Evolutionary conservation across 2,888 invertebrate species (phyloP).

Genomic region (Rhaphigaster nebulosa): DNA sequence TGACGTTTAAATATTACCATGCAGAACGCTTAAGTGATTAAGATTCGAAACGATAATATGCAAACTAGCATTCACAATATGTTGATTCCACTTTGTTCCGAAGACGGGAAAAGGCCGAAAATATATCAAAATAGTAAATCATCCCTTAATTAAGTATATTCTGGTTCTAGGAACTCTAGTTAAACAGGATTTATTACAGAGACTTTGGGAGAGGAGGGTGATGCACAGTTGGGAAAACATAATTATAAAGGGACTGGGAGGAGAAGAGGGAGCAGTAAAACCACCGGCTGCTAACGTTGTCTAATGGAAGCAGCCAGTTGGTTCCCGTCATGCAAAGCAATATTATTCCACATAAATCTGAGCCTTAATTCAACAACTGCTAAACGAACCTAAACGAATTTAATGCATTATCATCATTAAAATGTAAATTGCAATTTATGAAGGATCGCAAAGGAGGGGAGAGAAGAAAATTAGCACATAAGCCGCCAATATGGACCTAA

Average conservation of each 20-base stretch:
- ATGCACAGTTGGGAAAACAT: neutral
- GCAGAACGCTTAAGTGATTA: too few species aligned
- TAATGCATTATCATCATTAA: neutral
- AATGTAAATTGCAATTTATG: neutral
- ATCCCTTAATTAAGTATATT: neutral
- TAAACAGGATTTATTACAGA: neutral
- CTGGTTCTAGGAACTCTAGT: neutral
- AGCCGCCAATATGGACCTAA: neutral
- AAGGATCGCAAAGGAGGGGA: neutral
- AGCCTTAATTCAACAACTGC: neutral
- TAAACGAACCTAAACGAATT: neutral
- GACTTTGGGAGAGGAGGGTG: neutral
- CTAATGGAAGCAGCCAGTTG: neutral
- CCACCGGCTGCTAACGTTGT: neutral
- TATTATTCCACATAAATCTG: neutral
- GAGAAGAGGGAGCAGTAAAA: neutral
- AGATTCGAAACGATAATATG: neutral
- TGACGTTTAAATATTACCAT: too few species aligned
- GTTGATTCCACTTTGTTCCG: too few species aligned
- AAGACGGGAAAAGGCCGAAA: neutral
- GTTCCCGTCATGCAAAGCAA: neutral
- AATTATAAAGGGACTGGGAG: neutral
- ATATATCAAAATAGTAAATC: neutral
- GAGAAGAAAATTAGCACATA: neutral
- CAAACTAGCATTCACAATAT: neutral